Conservation (phyloP, 2,113 vertebrate species). For the Salvelinus namaycush region DNA sequence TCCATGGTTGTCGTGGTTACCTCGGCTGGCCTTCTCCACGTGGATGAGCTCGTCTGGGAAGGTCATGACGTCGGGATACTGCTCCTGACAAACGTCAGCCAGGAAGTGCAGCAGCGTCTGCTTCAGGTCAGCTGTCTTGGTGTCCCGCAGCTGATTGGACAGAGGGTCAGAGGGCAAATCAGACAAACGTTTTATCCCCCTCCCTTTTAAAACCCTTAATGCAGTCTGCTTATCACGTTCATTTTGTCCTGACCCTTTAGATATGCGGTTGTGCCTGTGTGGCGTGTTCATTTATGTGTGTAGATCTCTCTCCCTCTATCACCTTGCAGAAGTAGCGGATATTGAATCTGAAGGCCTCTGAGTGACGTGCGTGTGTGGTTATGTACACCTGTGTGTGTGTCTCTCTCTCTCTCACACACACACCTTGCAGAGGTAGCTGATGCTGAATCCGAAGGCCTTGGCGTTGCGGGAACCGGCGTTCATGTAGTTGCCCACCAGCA, state of each 20-base stretch:
- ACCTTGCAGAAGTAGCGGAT: too few relatives aligned
- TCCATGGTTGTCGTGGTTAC: conserved; percentile 54
- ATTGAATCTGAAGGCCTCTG: too few relatives aligned
- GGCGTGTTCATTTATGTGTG: neutral
- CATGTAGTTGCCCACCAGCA: conserved; percentile 89
- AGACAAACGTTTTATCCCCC: neutral
- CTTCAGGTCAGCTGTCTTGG: conserved; percentile 82
- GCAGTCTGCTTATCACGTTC: too few relatives aligned
- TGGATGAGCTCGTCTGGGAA: conserved; percentile 88
- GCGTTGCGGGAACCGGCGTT: conserved; percentile 89
- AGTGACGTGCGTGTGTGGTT: neutral
- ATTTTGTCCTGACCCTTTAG: too few relatives aligned
- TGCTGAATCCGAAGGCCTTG: conserved; percentile 85
- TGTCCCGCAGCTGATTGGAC: conserved; percentile 76
- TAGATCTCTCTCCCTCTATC: too few relatives aligned
- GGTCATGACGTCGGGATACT: conserved; percentile 80
- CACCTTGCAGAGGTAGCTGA: conserved; percentile 85
- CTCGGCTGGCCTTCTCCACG: conserved; percentile 91
- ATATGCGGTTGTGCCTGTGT: neutral
- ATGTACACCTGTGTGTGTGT: neutral
- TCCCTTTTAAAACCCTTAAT: too few relatives aligned
- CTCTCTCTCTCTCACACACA: conserved; percentile 6
- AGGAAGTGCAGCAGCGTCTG: conserved; percentile 88
- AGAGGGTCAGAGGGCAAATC: neutral
- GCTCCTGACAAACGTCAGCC: conserved; percentile 82